phyloP scores from a whole-genome alignment of 2,113 vertebrate genomes.

The Amblyopsis rosae region DNA sequence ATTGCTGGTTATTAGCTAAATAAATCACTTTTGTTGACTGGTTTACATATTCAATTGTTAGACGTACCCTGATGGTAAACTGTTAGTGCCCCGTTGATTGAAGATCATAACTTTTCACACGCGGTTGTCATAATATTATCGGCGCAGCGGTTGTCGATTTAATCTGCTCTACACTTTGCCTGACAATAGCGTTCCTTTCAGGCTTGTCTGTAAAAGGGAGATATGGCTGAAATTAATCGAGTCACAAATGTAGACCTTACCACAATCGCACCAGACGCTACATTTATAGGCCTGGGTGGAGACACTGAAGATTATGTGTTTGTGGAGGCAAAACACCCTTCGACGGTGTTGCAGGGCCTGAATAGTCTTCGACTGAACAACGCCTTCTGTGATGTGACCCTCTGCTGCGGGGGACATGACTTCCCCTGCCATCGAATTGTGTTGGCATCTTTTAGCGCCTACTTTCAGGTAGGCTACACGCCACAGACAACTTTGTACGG shows the following conservation, averaged over 20 bases:
- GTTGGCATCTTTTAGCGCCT: slow-evolving; percentile 81
- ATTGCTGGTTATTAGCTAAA: neutral
- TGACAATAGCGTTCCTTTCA: neutral
- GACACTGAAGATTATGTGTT: slow-evolving; percentile 78
- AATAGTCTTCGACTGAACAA: slow-evolving; percentile 80
- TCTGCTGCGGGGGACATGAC: slow-evolving; percentile 82
- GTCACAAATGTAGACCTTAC: slow-evolving; percentile 9
- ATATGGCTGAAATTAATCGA: slow-evolving; percentile 72
- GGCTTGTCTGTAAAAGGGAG: slow-evolving; percentile 30
- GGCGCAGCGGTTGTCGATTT: no score
- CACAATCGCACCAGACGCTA: no score
- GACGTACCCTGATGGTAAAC: neutral
- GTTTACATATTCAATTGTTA: no score
- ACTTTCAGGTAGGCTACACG: slow-evolving; percentile 73
- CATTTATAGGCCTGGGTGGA: slow-evolving; percentile 19
- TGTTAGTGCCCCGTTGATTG: neutral
- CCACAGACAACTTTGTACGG: neutral
- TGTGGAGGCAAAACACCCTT: slow-evolving; percentile 73
- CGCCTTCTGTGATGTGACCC: slow-evolving; percentile 81
- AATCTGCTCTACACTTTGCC: no score
- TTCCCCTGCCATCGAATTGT: slow-evolving; percentile 83
- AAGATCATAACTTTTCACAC: no score
- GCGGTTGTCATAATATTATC: no score
- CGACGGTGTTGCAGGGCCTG: slow-evolving; percentile 79
- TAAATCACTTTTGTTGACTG: no score